Percentiles rank a stretch among this genome's conserved stretches.
Conservation (phyloP, 1,140 invertebrate genomes). For the Tetraneura akinire region DNA sequence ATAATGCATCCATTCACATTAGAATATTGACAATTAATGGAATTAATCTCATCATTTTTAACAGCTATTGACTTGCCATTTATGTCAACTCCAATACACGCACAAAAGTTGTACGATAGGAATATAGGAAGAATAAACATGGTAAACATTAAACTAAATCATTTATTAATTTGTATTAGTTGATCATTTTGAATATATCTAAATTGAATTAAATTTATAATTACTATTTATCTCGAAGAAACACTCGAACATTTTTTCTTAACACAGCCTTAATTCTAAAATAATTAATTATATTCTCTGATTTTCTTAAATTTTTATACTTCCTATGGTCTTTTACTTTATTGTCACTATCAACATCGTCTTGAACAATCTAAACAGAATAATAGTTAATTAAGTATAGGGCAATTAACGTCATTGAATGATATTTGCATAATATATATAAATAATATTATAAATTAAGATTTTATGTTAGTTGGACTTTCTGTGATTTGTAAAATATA, state of each 20-base stretch:
- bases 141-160: no score
- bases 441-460: no score
- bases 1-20: background rate
- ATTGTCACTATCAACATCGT: background rate
- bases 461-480: no score
- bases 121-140: background rate
- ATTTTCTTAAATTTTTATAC: background rate
- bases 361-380: background rate
- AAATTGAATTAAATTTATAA: background rate
- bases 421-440: no score
- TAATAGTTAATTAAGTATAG: no score
- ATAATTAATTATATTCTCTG: background rate
- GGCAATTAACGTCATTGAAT: no score
- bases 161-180: no score
- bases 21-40: background rate
- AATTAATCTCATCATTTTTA: constrained; percentile 16
- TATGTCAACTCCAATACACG: background rate
- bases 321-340: no score
- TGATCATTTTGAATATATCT: background rate
- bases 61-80: background rate
- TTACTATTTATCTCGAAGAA: background rate
- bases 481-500: no score
- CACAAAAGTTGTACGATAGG: background rate
- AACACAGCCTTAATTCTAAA: background rate
- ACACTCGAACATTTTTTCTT: background rate